Conservation (phyloP, 2,113 vertebrate genomes). For the Glaucomys volans region DNA sequence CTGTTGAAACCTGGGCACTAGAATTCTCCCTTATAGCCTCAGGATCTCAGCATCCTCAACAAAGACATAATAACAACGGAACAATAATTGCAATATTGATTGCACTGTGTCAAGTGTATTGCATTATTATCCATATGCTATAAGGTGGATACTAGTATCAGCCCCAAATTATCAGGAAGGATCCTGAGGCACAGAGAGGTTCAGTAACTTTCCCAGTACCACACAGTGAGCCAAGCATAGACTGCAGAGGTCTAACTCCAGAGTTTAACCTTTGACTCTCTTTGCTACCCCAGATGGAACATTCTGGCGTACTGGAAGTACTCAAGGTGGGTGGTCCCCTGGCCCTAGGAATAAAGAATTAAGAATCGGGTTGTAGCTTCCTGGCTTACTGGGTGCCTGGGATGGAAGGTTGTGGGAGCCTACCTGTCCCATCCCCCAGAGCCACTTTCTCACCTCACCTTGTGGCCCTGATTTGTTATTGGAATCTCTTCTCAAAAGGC, state of each 20-base stretch:
- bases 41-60: neutral
- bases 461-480: neutral
- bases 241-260: neutral
- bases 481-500: neutral
- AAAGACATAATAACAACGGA: neutral
- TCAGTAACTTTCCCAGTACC: neutral
- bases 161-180: neutral
- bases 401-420: neutral
- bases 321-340: neutral
- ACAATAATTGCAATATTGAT: neutral
- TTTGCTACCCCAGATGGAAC: neutral
- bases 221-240: neutral
- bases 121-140: neutral
- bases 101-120: neutral
- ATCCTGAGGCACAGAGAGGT: neutral
- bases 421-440: neutral
- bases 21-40: neutral
- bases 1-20: neutral
- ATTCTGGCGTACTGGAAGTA: fast-evolving
- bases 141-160: neutral
- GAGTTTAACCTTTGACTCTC: neutral
- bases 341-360: neutral
- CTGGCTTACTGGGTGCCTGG: neutral
- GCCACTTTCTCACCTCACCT: neutral
- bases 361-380: neutral